phyloP scores from a whole-genome alignment of 2,113 vertebrate species.

The Casuarius casuarius region DNA sequence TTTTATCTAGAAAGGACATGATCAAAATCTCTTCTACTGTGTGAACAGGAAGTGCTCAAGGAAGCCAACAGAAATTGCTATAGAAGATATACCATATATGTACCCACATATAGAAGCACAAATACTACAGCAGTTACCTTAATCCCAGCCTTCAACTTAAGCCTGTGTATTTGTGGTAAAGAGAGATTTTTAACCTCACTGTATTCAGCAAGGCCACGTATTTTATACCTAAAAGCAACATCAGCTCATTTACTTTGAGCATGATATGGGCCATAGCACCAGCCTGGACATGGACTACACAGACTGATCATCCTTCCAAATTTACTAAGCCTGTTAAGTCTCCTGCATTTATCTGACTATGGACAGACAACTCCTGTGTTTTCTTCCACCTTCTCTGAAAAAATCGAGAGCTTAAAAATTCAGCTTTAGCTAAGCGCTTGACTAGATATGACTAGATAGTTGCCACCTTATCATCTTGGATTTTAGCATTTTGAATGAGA shows the following conservation, averaged over 20 bases:
- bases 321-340: not conserved
- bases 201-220: not conserved
- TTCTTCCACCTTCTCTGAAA: not conserved
- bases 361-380: not conserved
- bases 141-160: not conserved
- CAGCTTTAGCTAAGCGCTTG: not conserved
- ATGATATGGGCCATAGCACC: not conserved
- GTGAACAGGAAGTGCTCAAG: not conserved
- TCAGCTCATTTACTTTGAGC: not conserved
- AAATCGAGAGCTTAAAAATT: not conserved
- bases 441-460: not conserved
- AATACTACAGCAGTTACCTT: not conserved
- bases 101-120: not conserved
- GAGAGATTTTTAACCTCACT: not conserved
- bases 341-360: not conserved
- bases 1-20: accelerated
- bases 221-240: not conserved
- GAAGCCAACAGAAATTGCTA: not conserved
- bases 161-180: not conserved
- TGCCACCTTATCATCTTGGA: not conserved
- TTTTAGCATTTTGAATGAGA: not conserved
- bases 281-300: not conserved
- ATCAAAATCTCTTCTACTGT: not conserved
- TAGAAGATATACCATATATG: not conserved
- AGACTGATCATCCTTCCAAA: not conserved